Evolutionary conservation across 2,888 invertebrate species (phyloP), one percentile per base, ranked within the genome.

Genomic region (Agriopis marginaria): DNA sequence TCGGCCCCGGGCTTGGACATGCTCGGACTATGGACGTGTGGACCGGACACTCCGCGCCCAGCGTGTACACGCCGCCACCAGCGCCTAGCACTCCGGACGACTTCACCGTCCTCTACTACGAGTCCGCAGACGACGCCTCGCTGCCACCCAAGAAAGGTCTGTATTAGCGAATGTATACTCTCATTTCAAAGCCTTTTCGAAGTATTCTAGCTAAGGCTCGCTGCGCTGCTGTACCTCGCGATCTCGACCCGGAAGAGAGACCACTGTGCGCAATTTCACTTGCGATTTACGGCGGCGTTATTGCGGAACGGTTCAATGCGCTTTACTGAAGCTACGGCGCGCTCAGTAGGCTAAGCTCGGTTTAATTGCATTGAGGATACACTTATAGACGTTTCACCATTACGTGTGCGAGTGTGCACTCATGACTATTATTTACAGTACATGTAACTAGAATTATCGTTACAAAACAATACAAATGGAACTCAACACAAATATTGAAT

Each of bases 101-200:
- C 89, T 97, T 97, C 90, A 96, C 97, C 90, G 95, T 97, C 85
- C 96, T 97, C 89, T 97, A 97, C 93, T 97, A 97, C 94, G 97
- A 97, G 89, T 92, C 92, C 74, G 95, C 95, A 73, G 96, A 71
- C 40, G 65, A 65, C 83, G 71, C 91, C 77, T 87, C 93, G 78
- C 89, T 93, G 75, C 87, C 92, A 76, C 85, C 83, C 71, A 87
- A 88, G 80, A 85, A 88, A 92, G 89, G 92, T 92, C 80, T 50
- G 72, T 67, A 3, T 14, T 9, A 42, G 55, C 53, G 64, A 58
- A 56, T 40, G 40, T 47, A 47, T 23, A 10, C 14, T 60, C 39
- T 39, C 0, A 12, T 11, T 54, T 8, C 5, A 5, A n/a, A 62
- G 59, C 51, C 60, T 55, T 54, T 32, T 32, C 32, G 3, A 32